Evolutionary conservation across 2,797 vertebrate genomes (phyloP), one percentile per base, ranked within the genome.

Genomic region (Coccyzus lansbergi): DNA sequence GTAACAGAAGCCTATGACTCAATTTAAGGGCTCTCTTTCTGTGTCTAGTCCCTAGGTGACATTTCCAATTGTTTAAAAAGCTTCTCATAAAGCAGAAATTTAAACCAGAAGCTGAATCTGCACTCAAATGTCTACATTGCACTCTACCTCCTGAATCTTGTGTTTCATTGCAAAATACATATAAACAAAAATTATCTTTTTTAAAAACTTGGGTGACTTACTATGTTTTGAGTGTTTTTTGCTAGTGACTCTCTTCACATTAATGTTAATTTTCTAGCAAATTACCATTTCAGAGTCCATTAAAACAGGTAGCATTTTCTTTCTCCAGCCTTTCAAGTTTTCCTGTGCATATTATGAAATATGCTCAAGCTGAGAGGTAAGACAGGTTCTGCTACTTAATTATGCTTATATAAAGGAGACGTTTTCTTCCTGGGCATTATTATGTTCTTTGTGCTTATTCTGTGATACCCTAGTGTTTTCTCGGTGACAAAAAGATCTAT

Each of bases 381-480:
- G 79, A 77, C 94, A 94, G 70, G 93, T 92, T 96, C 71, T 94
- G 34, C 90, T 88, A 75, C 90, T 88, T 94, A 94, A 82, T 91
- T 74, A 83, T 67, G 71, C 60, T 91, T 67, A 82, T 79, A 72
- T 59, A 83, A 90, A 86, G 44, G 74, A 67, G 36, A 59, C 15
- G 86, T 38, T 88, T 78, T 42, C 25, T 92, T 86, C 63, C 79
- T 46, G 67, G 59, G 70, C 48, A 72, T 52, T 64, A 44, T 75
- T 92, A 28, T 15, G 21, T 49, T 90, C 80, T 94, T 91, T 92
- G 34, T 91, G 76, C 51, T 62, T 95, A 63, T 74, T 83, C 75
- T 68, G 29, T 74, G 77, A 86, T 86, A 90, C 70, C 52, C 49
- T 51, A 77, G 59, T 74, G 60, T 67, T 91, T 63, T 80, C 70